A percentile compares a stretch with the other conserved stretches of the same genome.
Evolutionary conservation across 2,888 invertebrate genomes (phyloP).

Genomic region (Lycia hirtaria): DNA sequence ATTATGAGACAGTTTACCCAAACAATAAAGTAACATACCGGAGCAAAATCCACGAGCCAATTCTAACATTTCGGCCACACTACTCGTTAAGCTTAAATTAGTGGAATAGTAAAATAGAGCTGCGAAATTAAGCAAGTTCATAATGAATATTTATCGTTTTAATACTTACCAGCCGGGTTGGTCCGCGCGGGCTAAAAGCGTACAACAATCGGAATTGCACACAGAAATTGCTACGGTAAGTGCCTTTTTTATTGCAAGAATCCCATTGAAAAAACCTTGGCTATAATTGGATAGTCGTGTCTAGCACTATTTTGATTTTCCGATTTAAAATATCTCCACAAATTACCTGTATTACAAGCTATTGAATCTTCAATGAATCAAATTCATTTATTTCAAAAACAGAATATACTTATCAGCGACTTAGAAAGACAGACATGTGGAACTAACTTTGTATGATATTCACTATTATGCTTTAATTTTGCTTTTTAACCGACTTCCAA

Average conservation of each 20-base stretch:
- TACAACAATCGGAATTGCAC: slow-evolving; percentile 70
- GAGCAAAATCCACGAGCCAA: slow-evolving; percentile 43
- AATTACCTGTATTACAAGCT: too few species aligned
- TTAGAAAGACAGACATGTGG: too few species aligned
- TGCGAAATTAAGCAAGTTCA: slow-evolving; percentile 81
- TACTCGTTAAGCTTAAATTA: slow-evolving; percentile 72
- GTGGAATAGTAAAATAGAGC: slow-evolving; percentile 77
- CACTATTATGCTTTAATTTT: too few species aligned
- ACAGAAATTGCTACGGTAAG: slow-evolving; percentile 67
- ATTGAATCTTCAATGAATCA: too few species aligned
- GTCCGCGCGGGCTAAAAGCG: slow-evolving; percentile 58
- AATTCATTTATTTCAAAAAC: too few species aligned
- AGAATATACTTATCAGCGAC: too few species aligned
- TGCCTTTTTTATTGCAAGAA: slow-evolving; percentile 59
- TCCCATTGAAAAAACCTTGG: slow-evolving; percentile 32
- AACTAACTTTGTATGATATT: too few species aligned
- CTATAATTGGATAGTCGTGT: slow-evolving; percentile 10
- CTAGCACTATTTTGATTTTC: background rate
- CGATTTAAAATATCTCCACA: background rate
- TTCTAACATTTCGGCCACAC: slow-evolving; percentile 47
- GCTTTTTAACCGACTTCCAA: too few species aligned
- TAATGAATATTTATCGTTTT: slow-evolving; percentile 84
- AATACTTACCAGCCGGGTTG: slow-evolving; percentile 75
- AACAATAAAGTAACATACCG: slow-evolving; percentile 41
- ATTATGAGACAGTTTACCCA: slow-evolving; percentile 37